Evolutionary conservation across 2,113 vertebrate genomes (phyloP).

Genomic region (Lampris megalopsis): DNA sequence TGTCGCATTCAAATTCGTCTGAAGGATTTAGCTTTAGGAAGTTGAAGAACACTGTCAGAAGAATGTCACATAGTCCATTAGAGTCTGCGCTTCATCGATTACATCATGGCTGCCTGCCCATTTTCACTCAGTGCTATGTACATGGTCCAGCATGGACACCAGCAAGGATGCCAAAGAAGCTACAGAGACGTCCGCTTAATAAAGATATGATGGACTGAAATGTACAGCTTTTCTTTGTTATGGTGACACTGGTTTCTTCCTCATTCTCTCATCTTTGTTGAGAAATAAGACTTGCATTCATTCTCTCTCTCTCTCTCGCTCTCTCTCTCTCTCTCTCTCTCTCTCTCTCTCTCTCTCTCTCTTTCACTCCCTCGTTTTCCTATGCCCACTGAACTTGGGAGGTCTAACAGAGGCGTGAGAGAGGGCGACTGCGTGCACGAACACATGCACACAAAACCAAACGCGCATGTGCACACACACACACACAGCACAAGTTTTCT

Average conservation of each 20-base stretch:
- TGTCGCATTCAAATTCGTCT: constrained; percentile 26
- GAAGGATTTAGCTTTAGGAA: constrained; percentile 40
- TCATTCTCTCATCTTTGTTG: not conserved
- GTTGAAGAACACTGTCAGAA: not conserved
- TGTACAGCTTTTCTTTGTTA: not conserved
- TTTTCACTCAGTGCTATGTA: not conserved
- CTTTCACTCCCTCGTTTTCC: constrained; percentile 18
- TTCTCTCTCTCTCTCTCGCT: constrained; percentile 11
- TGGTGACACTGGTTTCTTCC: not conserved
- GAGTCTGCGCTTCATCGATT: no score
- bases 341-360: constrained; percentile 24
- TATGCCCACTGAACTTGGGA: constrained; percentile 21
- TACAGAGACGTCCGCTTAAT: no score
- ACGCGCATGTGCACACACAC: constrained; percentile 7
- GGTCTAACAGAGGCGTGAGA: constrained; percentile 42
- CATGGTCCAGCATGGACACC: not conserved
- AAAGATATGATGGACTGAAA: no score
- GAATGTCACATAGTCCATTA: no score
- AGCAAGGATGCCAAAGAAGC: not conserved
- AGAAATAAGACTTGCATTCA: constrained; percentile 34
- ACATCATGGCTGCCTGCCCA: no score
- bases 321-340: constrained; percentile 2
- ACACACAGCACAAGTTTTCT: constrained; percentile 4
- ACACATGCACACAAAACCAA: constrained; percentile 13
- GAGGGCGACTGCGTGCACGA: constrained; percentile 23